Conservation (phyloP, 2,797 vertebrate species). For the Cyprinella venusta region DNA sequence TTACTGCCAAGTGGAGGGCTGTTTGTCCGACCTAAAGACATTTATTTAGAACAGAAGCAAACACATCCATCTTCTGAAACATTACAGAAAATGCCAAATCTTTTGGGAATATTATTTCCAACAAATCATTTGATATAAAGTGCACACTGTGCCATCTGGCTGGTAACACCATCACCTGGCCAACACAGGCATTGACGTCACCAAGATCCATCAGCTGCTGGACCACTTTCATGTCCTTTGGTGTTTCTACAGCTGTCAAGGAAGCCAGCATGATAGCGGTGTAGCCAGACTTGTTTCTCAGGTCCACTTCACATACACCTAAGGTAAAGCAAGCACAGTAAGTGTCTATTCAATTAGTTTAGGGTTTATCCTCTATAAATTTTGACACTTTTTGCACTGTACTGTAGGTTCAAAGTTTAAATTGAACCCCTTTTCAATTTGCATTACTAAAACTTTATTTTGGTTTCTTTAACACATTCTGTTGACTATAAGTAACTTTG, state of each 20-base stretch:
- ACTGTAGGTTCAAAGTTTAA: neutral
- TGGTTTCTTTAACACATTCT: too few relatives aligned
- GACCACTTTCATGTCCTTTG: slow-evolving; percentile 88
- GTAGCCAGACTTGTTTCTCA: slow-evolving; percentile 92
- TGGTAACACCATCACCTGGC: slow-evolving; percentile 73
- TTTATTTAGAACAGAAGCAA: neutral
- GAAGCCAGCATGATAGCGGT: slow-evolving; percentile 93
- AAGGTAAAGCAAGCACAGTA: slow-evolving; percentile 10
- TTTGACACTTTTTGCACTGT: neutral
- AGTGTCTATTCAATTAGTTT: neutral
- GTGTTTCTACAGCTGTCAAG: slow-evolving; percentile 80
- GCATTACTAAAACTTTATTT: neutral
- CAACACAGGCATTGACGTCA: slow-evolving; percentile 85
- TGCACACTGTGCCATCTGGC: neutral
- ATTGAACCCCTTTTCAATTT: neutral
- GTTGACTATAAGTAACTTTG: too few relatives aligned
- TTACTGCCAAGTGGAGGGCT: slow-evolving; percentile 90
- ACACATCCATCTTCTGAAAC: slow-evolving; percentile 1
- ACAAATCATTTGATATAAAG: neutral
- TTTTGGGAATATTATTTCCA: neutral
- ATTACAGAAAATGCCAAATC: slow-evolving; percentile 9
- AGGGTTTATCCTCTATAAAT: neutral
- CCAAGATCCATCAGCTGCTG: slow-evolving; percentile 86
- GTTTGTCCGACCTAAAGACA: slow-evolving; percentile 85
- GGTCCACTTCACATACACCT: slow-evolving; percentile 86